Percentiles rank a stretch among this genome's conserved stretches.
These are phyloP conservation scores for Calidris pugnax DNA, from an alignment of 2,113 vertebrate species.

Conservation along the genomic window DNA sequence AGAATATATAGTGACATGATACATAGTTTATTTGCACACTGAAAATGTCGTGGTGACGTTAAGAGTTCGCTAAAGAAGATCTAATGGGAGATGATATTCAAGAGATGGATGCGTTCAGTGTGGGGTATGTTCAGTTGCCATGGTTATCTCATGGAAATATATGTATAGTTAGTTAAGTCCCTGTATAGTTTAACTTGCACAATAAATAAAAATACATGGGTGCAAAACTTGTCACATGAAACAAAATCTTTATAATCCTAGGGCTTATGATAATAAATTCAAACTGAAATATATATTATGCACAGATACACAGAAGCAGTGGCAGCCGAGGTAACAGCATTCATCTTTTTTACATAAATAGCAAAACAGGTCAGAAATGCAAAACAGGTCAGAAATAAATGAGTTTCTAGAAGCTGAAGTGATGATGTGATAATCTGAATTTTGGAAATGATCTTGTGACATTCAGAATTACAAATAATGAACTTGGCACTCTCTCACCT, in stretches of 20 bases:
- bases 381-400: conserved; percentile 41
- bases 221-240: neutral
- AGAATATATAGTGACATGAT: conserved; percentile 18
- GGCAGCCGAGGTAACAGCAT: neutral
- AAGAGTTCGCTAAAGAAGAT: conserved; percentile 56
- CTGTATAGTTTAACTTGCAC: neutral
- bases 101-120: neutral
- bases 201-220: conserved; percentile 28
- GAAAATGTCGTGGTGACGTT: conserved; percentile 58
- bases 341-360: conserved; percentile 13
- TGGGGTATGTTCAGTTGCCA: conserved; percentile 43
- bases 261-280: conserved; percentile 14
- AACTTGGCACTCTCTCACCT: neutral
- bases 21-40: conserved; percentile 59
- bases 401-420: conserved; percentile 40
- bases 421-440: conserved; percentile 31
- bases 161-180: neutral
- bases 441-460: conserved; percentile 32
- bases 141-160: conserved; percentile 51
- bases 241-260: conserved; percentile 35
- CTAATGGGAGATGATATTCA: conserved; percentile 19
- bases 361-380: conserved; percentile 44
- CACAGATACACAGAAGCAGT: neutral
- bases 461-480: neutral
- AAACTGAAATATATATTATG: neutral